phyloP scores from a whole-genome alignment of 2,797 vertebrate genomes.

The Leptodactylus fallax region DNA sequence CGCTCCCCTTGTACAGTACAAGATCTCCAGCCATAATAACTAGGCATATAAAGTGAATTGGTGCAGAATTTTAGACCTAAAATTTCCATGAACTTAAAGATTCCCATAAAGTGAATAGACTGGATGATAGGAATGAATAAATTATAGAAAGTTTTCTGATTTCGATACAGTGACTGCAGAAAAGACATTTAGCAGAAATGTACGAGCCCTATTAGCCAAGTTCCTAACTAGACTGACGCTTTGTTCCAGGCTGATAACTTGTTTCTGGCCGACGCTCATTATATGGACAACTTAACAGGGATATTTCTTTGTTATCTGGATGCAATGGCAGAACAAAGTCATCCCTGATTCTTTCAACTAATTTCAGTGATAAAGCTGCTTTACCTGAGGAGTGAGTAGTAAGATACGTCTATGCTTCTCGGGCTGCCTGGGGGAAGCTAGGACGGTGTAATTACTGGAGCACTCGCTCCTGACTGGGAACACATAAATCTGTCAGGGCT shows the following conservation, averaged over 20 bases:
- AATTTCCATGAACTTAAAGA: neutral
- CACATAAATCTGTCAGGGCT: conserved; percentile 68
- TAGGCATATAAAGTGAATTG: neutral
- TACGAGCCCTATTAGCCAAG: neutral
- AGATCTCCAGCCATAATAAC: too few relatives aligned
- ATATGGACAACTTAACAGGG: conserved; percentile 18
- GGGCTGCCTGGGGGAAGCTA: conserved; percentile 61
- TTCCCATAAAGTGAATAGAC: neutral
- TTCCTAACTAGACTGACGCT: neutral
- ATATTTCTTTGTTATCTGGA: conserved; percentile 23
- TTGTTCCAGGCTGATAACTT: conserved; percentile 21
- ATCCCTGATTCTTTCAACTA: conserved; percentile 40
- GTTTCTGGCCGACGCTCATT: conserved; percentile 30
- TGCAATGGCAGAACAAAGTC: conserved; percentile 42
- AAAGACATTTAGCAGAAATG: neutral
- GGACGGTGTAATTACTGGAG: conserved; percentile 69
- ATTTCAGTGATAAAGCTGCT: conserved; percentile 50
- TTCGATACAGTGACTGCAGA: neutral
- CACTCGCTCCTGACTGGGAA: conserved; percentile 62
- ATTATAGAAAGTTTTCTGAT: neutral
- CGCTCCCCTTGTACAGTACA: too few relatives aligned
- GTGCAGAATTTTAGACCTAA: neutral
- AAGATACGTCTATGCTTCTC: neutral
- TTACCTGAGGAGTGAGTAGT: conserved; percentile 33
- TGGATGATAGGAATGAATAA: neutral